Evolutionary conservation across 1,140 invertebrate genomes (phyloP).

Genomic region (Bombus haemorrhoidalis): DNA sequence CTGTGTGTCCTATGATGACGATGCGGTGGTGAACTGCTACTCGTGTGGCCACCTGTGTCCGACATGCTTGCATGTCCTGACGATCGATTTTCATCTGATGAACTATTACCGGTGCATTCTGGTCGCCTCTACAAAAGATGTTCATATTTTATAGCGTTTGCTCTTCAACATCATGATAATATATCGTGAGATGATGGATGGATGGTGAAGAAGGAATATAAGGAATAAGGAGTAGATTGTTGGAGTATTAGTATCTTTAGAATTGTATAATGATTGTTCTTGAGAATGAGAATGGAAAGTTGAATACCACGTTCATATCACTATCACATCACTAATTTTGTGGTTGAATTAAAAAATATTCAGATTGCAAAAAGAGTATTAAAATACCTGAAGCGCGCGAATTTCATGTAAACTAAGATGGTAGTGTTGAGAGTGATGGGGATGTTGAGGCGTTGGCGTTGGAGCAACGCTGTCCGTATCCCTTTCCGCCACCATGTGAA

Average conservation of each 20-base stretch:
- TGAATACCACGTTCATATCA: too few relatives aligned
- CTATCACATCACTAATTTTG: not conserved
- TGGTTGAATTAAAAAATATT: not conserved
- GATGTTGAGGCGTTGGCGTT: constrained; percentile 79
- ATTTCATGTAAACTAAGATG: constrained; percentile 87
- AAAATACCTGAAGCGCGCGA: constrained; percentile 84
- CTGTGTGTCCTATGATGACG: constrained; percentile 83
- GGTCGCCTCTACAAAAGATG: constrained; percentile 85
- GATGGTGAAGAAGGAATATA: not conserved
- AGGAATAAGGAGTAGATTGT: too few relatives aligned
- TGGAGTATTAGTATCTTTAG: not conserved
- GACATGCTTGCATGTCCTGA: constrained; percentile 96
- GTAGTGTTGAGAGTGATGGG: constrained; percentile 80
- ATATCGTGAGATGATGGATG: not conserved
- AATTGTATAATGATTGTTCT: not conserved
- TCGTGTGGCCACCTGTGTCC: constrained; percentile 88
- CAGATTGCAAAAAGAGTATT: not conserved
- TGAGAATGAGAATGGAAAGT: not conserved
- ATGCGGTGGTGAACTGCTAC: constrained; percentile 86
- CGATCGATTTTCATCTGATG: constrained; percentile 93
- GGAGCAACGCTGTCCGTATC: constrained; percentile 82
- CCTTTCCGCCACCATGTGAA: constrained; percentile 85
- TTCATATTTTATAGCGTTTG: constrained; percentile 12
- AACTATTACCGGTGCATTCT: constrained; percentile 90
- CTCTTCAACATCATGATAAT: not conserved